These are phyloP conservation scores for Nothoprocta pentlandii DNA, from an alignment of 2,113 vertebrate genomes.

Conservation along the genomic window DNA sequence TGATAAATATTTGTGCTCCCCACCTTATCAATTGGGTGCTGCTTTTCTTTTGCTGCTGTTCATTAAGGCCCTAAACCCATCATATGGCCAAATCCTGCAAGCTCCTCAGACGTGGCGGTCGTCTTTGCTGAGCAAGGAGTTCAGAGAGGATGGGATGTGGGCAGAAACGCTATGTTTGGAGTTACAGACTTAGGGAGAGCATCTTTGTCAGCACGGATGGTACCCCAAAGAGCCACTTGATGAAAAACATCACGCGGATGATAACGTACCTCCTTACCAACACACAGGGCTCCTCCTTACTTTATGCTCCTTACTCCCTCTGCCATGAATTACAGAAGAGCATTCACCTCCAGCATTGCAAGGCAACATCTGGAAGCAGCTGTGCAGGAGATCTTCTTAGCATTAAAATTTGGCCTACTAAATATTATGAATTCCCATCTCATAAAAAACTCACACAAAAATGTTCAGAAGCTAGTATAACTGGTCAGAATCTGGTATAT, in stretches of 20 bases:
- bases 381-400: neutral
- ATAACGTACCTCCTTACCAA: neutral
- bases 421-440: neutral
- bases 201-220: neutral
- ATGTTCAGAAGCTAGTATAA: neutral
- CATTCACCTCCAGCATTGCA: neutral
- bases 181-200: neutral
- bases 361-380: neutral
- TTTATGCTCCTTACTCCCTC: neutral
- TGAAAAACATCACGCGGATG: neutral
- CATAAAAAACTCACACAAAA: neutral
- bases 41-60: constrained; percentile 15
- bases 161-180: neutral
- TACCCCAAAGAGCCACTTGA: neutral
- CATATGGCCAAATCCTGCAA: neutral
- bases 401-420: neutral
- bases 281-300: neutral
- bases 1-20: neutral
- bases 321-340: neutral
- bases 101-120: neutral
- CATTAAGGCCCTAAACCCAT: constrained; percentile 3
- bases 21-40: neutral
- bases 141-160: neutral
- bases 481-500: neutral
- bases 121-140: neutral